These are phyloP conservation scores for Hapalemur alaotrensis DNA, from an alignment of 2,797 vertebrate genomes.

Conservation along the genomic window DNA sequence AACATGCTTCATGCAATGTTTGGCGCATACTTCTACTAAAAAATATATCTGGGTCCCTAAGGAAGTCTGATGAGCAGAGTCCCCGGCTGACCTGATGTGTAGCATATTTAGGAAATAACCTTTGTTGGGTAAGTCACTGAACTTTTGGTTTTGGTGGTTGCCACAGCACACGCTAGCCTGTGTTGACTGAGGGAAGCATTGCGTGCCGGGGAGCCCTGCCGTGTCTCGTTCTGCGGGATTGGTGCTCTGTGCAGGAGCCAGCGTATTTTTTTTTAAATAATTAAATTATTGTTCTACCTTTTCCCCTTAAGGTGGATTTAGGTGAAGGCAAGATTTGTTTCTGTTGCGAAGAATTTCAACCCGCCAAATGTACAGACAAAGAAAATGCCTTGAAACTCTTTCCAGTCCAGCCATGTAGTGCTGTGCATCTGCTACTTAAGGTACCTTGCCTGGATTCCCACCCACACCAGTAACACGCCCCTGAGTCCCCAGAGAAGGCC, in stretches of 20 bases:
- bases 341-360: conserved; percentile 89
- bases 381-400: conserved; percentile 88
- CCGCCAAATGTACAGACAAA: conserved; percentile 85
- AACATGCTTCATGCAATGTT: neutral
- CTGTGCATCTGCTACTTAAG: conserved; percentile 91
- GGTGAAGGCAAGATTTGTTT: conserved; percentile 87
- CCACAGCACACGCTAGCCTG: no score
- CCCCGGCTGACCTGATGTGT: neutral
- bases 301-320: conserved; percentile 76
- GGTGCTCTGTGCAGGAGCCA: neutral
- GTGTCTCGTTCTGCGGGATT: neutral
- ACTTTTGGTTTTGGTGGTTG: neutral
- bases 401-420: conserved; percentile 86
- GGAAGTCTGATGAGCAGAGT: neutral
- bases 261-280: neutral
- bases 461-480: no score
- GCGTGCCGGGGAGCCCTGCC: neutral
- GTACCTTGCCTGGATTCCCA: conserved; percentile 72
- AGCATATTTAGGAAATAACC: neutral
- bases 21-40: neutral
- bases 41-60: neutral
- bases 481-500: neutral
- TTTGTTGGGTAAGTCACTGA: neutral
- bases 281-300: conserved; percentile 13
- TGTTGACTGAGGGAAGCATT: neutral